Evolutionary conservation across 2,888 invertebrate species (phyloP), one percentile per base, ranked within the genome.

Genomic region (Tholera decimalis): DNA sequence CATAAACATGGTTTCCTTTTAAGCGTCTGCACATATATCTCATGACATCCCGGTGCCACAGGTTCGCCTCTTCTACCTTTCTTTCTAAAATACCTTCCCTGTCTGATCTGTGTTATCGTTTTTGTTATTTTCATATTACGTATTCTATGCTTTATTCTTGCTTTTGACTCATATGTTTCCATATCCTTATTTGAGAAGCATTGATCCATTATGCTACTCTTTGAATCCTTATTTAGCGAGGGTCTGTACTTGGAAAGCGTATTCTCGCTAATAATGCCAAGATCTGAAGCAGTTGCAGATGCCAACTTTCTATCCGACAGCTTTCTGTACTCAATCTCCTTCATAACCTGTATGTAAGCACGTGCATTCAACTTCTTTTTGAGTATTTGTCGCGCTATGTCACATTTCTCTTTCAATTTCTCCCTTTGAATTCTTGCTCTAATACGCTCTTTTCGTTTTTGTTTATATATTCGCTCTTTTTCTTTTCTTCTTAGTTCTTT

Each of bases 1-100:
- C 54, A 65, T 11, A 58, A 37, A 65, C 46, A 78, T 20, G 74
- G 79, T 49, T 2, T 74, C 30, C 30, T 56, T 1, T 11, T 30
- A 26, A 55, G 51, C 6, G 67, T 39, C 20, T 18, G 15, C 22
- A 74, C 0, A 26, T 66, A 73, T 0, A 49, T 0, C 0, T 13
- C 26, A 22, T 24, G 0, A 46, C 30, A 37, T 9, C 4, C 9
- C 18, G 47, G 28, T 28, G 1, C 46, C 5, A 46, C 5, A 1
- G 26, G 26, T 18, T 46, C 8, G 1, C 44, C 44, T 24, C 3
- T 9, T 13, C 0, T 11, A 1, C 7, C 46, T 9, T 53, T 59
- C 24, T 20, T 55, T 35, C 43, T 63, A n/a, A 70, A 63, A 70
- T 11, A 63, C n/a, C 70, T 26, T 5, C 41, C 26, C n/a, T 41